Percentiles rank a stretch among this genome's conserved stretches.
phyloP scores from a whole-genome alignment of 2,888 invertebrate genomes.

The Muscina levida region DNA sequence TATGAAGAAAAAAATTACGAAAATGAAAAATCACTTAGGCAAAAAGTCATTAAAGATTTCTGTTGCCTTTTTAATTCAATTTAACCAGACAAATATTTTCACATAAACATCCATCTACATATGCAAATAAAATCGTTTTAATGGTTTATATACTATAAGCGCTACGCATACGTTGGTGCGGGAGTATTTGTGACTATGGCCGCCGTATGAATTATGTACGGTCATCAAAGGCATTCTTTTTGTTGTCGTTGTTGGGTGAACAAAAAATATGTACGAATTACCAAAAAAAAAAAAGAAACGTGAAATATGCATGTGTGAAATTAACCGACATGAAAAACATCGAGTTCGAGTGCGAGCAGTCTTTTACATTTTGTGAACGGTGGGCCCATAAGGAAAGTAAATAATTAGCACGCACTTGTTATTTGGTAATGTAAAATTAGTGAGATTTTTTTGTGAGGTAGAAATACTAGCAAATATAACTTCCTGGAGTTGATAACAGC shows the following conservation, averaged over 20 bases:
- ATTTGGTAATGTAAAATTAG: no score
- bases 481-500: no score
- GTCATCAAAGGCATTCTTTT: slow-evolving; percentile 30
- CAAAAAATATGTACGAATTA: neutral
- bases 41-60: slow-evolving; percentile 19
- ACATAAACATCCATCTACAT: slow-evolving; percentile 10
- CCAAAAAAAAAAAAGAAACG: slow-evolving; percentile 25
- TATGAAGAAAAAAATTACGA: neutral
- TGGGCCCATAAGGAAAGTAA: no score
- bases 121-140: slow-evolving; percentile 2
- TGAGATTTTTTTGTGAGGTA: no score
- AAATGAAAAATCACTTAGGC: slow-evolving; percentile 14
- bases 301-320: slow-evolving; percentile 28
- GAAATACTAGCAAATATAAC: no score
- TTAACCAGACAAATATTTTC: slow-evolving; percentile 2
- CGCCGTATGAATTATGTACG: slow-evolving; percentile 19
- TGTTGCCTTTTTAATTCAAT: slow-evolving; percentile 20
- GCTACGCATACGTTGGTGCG: neutral
- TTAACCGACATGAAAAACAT: slow-evolving; percentile 12
- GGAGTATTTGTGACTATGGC: neutral
- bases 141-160: neutral
- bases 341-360: neutral
- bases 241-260: neutral
- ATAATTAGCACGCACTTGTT: no score
- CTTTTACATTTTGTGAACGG: neutral